Conservation (phyloP, 2,113 vertebrate genomes). For the Castor canadensis region DNA sequence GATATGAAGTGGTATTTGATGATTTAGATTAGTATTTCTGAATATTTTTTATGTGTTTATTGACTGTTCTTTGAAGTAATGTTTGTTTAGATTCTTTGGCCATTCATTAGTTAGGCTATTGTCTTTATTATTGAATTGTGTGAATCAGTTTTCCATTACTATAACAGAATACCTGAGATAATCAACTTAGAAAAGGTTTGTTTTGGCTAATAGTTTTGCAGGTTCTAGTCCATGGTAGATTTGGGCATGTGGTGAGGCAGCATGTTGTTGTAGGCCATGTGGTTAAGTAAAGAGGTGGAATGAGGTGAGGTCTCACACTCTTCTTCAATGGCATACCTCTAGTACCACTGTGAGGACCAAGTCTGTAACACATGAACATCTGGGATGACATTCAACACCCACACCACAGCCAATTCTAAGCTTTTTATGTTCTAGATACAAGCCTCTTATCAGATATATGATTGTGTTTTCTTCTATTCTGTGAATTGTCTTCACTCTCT, state of each 20-base stretch:
- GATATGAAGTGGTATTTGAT: not conserved
- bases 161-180: not conserved
- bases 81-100: not conserved
- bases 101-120: not conserved
- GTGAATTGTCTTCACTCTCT: not conserved
- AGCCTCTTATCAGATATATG: not conserved
- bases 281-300: not conserved
- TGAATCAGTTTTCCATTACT: not conserved
- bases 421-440: not conserved
- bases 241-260: not conserved
- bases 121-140: not conserved
- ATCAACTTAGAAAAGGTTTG: not conserved
- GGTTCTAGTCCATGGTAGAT: not conserved
- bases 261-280: not conserved
- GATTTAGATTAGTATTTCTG: not conserved
- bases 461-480: too few relatives aligned
- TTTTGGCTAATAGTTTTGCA: not conserved
- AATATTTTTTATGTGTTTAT: not conserved
- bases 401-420: not conserved
- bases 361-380: not conserved
- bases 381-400: not conserved
- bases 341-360: not conserved
- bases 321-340: not conserved
- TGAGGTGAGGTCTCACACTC: not conserved
- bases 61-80: not conserved